These are phyloP conservation scores for Mus spretus DNA, from an alignment of 2,797 vertebrate species.

Conservation along the genomic window DNA sequence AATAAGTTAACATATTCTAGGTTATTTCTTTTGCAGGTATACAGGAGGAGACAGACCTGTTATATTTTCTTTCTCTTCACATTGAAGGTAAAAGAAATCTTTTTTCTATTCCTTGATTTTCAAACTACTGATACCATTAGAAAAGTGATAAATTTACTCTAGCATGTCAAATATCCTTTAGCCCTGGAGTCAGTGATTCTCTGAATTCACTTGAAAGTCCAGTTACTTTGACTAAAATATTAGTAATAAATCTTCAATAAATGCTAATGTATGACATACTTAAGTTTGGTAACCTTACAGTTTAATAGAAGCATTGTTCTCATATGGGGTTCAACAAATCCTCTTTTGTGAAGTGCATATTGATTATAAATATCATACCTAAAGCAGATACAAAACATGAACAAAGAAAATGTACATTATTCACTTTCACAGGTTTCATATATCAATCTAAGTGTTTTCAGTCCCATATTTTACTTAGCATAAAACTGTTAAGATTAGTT, in stretches of 20 bases:
- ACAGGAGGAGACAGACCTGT: neutral
- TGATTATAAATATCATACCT: neutral
- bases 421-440: neutral
- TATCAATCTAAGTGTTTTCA: constrained; percentile 27
- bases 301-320: neutral
- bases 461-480: neutral
- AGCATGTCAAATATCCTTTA: neutral
- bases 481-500: neutral
- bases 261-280: neutral
- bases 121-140: neutral
- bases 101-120: neutral
- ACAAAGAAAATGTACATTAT: constrained; percentile 2
- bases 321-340: neutral
- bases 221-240: neutral
- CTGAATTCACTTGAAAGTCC: neutral
- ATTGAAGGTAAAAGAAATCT: neutral
- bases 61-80: neutral
- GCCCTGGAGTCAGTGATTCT: neutral
- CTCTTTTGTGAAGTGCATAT: neutral
- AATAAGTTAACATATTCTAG: neutral
- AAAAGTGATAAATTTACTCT: neutral
- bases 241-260: neutral
- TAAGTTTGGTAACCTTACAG: constrained; percentile 18
- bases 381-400: neutral
- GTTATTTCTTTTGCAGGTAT: neutral